These are phyloP conservation scores for Ditylenchus weischeri DNA, from an alignment of 2,888 invertebrate species.

Conservation along the genomic window DNA sequence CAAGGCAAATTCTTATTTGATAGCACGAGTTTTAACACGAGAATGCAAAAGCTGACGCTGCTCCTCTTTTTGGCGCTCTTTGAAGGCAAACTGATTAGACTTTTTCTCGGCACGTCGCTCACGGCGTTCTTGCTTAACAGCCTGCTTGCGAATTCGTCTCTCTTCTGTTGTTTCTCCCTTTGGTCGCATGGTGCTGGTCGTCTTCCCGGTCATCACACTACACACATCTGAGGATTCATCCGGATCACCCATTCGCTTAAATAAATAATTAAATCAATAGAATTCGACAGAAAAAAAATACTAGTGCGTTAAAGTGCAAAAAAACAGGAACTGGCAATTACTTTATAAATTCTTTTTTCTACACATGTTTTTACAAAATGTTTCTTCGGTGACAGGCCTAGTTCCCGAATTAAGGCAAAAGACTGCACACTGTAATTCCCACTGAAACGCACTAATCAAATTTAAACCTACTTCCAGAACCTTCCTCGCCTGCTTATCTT, in stretches of 20 bases:
- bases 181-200: conserved; percentile 60
- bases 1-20: conserved; percentile 7
- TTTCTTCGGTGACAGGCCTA: too few relatives aligned
- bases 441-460: neutral
- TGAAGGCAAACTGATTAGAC: conserved; percentile 38
- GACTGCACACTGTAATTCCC: too few relatives aligned
- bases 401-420: too few relatives aligned
- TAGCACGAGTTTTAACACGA: conserved; percentile 26
- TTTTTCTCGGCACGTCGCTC: conserved; percentile 53
- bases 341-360: too few relatives aligned
- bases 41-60: conserved; percentile 23
- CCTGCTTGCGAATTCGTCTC: conserved; percentile 75
- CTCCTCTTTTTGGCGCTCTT: conserved; percentile 33
- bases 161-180: conserved; percentile 78
- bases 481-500: conserved; percentile 10
- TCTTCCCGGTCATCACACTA: conserved; percentile 16
- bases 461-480: neutral
- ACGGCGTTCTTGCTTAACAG: conserved; percentile 74
- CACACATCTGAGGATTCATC: neutral
- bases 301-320: too few relatives aligned
- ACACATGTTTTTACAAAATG: too few relatives aligned
- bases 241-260: conserved; percentile 34
- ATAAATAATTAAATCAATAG: conserved; percentile 4
- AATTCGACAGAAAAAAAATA: neutral
- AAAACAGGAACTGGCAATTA: too few relatives aligned